These are phyloP conservation scores for Pollachius pollachius DNA, from an alignment of 2,113 vertebrate species.

Conservation along the genomic window DNA sequence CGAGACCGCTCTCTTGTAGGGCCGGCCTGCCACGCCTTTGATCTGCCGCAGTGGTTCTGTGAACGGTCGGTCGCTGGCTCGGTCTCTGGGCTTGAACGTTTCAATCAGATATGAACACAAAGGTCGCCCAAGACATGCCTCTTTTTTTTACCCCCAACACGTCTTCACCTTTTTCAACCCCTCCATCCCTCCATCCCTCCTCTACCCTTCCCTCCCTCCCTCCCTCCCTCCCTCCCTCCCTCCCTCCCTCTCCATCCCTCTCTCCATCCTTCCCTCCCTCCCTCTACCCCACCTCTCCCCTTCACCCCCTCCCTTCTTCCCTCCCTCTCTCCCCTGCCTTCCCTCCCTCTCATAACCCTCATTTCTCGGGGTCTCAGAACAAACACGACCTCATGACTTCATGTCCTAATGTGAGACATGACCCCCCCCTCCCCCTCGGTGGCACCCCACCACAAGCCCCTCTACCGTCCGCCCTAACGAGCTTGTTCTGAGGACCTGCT, in stretches of 20 bases:
- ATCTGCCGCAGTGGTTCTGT: too few species aligned
- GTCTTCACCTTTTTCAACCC: too few species aligned
- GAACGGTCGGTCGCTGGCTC: too few species aligned
- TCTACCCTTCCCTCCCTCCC: slow-evolving; percentile 26
- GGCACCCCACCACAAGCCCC: slow-evolving; percentile 42
- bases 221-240: slow-evolving; percentile 21
- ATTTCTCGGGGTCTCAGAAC: slow-evolving; percentile 27
- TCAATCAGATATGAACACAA: too few species aligned
- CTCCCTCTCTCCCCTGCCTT: slow-evolving; percentile 9
- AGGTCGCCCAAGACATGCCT: too few species aligned
- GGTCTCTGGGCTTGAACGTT: too few species aligned
- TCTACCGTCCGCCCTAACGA: slow-evolving; percentile 53
- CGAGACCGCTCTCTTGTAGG: not conserved
- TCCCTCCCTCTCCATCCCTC: too few species aligned
- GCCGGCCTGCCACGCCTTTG: not conserved
- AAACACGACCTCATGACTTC: slow-evolving; percentile 46
- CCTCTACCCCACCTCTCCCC: slow-evolving; percentile 21
- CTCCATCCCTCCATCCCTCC: not conserved
- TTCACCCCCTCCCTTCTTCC: slow-evolving; percentile 15
- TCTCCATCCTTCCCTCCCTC: not conserved
- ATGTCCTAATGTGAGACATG: slow-evolving; percentile 54
- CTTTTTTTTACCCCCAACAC: too few species aligned
- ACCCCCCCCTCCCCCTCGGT: not conserved
- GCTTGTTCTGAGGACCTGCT: slow-evolving; percentile 55
- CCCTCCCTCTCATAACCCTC: slow-evolving; percentile 19